Evolutionary conservation across 1,140 invertebrate species (phyloP).

Genomic region (Bilobella aurantiaca): DNA sequence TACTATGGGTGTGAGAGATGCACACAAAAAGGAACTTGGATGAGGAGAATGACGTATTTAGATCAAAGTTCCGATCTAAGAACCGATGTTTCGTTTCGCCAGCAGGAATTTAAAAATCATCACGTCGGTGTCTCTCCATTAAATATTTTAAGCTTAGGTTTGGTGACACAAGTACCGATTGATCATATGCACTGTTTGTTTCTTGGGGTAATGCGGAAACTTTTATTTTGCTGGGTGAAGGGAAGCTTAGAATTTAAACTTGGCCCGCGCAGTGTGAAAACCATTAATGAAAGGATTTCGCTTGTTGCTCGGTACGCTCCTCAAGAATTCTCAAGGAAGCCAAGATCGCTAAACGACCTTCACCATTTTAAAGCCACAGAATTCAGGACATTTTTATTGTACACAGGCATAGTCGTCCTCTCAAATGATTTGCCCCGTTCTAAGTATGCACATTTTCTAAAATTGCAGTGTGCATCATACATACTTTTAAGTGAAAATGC

Average conservation of each 20-base stretch:
- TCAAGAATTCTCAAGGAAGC: slow-evolving; percentile 15
- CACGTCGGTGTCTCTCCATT: background rate
- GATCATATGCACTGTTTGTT: slow-evolving; percentile 12
- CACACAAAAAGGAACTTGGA: slow-evolving; percentile 32
- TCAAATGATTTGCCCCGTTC: background rate
- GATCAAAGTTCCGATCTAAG: background rate
- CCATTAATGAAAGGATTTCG: no score
- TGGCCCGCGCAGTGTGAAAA: no score
- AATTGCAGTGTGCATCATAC: slow-evolving; percentile 37
- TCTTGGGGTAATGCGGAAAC: slow-evolving; percentile 35
- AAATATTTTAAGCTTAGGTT: background rate
- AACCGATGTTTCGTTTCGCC: no score
- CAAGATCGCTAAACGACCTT: slow-evolving; percentile 16
- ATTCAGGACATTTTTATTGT: slow-evolving; percentile 24
- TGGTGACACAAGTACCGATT: background rate
- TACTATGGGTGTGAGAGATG: slow-evolving; percentile 40
- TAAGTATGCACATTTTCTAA: slow-evolving; percentile 39
- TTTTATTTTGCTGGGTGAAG: slow-evolving; percentile 36
- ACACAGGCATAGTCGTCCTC: slow-evolving; percentile 19
- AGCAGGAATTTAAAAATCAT: background rate
- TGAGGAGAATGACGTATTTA: slow-evolving; percentile 5
- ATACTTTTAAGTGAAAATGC: slow-evolving; percentile 25
- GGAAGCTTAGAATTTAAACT: slow-evolving; percentile 14
- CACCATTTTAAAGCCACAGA: slow-evolving; percentile 30
- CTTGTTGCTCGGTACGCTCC: background rate